Base-by-base conservation (phyloP, 2,113 vertebrate genomes). In the Colaptes auratus region DNA sequence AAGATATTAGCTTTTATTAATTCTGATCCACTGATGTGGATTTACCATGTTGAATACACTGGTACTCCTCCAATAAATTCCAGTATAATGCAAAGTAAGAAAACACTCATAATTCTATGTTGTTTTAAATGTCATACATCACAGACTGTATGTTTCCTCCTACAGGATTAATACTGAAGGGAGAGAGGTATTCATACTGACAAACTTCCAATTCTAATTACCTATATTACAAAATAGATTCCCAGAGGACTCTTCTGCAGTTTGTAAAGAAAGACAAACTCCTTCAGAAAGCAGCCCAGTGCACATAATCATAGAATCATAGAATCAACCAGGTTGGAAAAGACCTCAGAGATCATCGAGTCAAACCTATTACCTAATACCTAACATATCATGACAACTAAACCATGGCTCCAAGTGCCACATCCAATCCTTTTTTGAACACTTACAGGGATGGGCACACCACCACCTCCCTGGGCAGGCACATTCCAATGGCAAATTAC, bases 1-100 rank as follows among this genome's bases (percentile, higher is more conserved):
- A 89, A 90, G 44, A 93, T 75, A 96, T 33, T 94, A 95, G 91
- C 80, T 82, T 79, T 94, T 96, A 95, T 92, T 96, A 96, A 96
- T 95, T 97, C 70, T 93, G 44, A 94, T 91, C 39, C 75, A 73
- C 28, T 74, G n/a, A 4, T 93, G 66, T 82, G 72, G 31, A 69
- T 78, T 94, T 77, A 91, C 84, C 24, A 15, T 24, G 42, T 69
- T 79, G 39, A 95, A 91, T 82, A 59, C 86, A 42, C 63, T 92
- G 36, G 88, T 53, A 76, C 3, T 70, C 13, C 3, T 81, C 52
- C 36, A 90, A 42, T 74, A 88, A 76, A 86, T 83, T 83, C 69
- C 28, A 58, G 6, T 63, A 14, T 18, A 77, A 67, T 0, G 0
- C 23, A 86, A 75, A 60, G 24, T 88, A 86, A 33, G 12, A 60